Conservation (phyloP, 2,113 vertebrate genomes). For the Tichodroma muraria region DNA sequence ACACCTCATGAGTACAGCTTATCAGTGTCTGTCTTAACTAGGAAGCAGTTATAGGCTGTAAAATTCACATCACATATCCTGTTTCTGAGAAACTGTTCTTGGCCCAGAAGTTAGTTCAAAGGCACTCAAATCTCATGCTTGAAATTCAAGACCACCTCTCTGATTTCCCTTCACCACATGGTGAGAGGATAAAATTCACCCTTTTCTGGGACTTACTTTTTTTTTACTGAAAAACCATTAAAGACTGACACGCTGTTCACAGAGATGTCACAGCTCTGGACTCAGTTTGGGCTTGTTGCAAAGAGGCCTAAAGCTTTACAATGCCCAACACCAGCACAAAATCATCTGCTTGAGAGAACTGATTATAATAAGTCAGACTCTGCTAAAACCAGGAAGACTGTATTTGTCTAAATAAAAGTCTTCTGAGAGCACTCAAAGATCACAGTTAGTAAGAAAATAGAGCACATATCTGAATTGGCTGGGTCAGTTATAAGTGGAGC, state of each 20-base stretch:
- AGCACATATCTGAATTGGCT: neutral
- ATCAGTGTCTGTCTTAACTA: neutral
- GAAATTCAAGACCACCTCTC: constrained; percentile 24
- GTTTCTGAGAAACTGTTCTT: constrained; percentile 38
- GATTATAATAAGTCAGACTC: neutral
- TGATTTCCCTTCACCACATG: neutral
- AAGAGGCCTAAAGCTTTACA: neutral
- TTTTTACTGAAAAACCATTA: neutral
- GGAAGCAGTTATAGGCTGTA: constrained; percentile 23
- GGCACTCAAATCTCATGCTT: neutral
- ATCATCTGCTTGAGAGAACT: neutral
- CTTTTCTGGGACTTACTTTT: neutral
- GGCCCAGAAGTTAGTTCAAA: constrained; percentile 7
- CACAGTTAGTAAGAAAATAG: neutral
- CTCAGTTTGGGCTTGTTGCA: neutral
- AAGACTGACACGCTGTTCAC: neutral
- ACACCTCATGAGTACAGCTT: neutral
- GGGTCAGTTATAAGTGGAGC: neutral
- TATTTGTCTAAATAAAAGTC: neutral
- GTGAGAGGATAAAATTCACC: neutral
- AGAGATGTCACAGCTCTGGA: neutral
- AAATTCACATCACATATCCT: constrained; percentile 20
- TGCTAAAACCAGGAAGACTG: neutral
- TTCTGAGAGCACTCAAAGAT: neutral
- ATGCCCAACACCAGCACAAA: neutral